phyloP scores from a whole-genome alignment of 2,113 vertebrate species.

The Colistium nudipinnis region DNA sequence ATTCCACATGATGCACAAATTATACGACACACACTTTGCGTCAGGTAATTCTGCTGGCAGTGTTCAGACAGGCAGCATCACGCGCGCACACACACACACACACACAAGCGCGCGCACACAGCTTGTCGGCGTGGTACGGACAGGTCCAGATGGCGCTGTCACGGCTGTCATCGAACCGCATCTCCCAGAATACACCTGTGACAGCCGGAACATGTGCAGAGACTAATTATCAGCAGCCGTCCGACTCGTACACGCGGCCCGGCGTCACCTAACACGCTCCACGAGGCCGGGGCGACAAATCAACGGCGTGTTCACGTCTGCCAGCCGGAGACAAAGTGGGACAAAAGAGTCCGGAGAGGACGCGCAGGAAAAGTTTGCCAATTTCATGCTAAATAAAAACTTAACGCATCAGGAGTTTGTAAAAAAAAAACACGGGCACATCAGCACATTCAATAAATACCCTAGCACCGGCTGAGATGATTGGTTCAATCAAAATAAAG shows the following conservation, averaged over 20 bases:
- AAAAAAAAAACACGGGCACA: too few species aligned
- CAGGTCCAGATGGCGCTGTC: constrained; percentile 84
- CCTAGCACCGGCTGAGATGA: constrained; percentile 56
- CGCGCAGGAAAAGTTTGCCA: too few species aligned
- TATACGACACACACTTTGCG: constrained; percentile 41
- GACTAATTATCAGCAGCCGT: constrained; percentile 83
- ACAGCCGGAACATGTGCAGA: constrained; percentile 83
- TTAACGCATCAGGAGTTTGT: too few species aligned
- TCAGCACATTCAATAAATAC: too few species aligned
- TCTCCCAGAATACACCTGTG: constrained; percentile 85
- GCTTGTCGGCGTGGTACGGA: constrained; percentile 69
- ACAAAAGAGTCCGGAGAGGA: too few species aligned
- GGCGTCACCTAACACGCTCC: constrained; percentile 69
- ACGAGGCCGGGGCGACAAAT: constrained; percentile 55
- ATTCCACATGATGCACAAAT: too few species aligned
- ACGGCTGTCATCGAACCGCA: constrained; percentile 77
- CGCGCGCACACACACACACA: constrained; percentile 22
- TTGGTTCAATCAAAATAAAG: constrained; percentile 66
- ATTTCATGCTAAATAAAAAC: too few species aligned
- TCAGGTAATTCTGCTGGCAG: constrained; percentile 49
- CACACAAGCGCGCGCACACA: constrained; percentile 34
- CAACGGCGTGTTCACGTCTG: constrained; percentile 48
- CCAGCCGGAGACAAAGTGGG: constrained; percentile 5
- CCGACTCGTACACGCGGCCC: constrained; percentile 57
- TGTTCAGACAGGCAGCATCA: constrained; percentile 22